Conservation (phyloP, 2,113 vertebrate genomes). For the Balaenoptera acutorostrata region DNA sequence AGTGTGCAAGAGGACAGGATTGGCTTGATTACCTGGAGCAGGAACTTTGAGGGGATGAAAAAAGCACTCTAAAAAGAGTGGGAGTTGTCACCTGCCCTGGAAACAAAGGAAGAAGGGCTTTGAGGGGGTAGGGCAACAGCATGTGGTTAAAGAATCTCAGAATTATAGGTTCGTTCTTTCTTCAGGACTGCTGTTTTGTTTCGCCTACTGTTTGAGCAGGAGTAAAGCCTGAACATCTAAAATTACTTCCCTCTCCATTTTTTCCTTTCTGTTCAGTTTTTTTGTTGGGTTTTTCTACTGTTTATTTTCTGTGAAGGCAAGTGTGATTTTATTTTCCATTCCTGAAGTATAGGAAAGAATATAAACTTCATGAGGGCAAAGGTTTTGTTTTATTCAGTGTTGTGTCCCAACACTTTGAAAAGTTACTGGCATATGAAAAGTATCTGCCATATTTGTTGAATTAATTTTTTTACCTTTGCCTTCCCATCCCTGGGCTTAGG, state of each 20-base stretch:
- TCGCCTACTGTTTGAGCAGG: not conserved
- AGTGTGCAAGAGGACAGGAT: not conserved
- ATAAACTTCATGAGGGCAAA: slow-evolving; percentile 27
- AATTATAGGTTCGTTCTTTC: not conserved
- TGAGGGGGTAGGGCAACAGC: not conserved
- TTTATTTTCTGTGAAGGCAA: slow-evolving; percentile 3
- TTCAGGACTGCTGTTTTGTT: not conserved
- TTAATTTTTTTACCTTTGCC: slow-evolving; percentile 33
- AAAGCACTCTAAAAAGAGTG: not conserved
- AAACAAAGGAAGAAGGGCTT: not conserved
- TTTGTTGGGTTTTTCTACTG: slow-evolving; percentile 12
- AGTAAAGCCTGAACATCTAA: slow-evolving; percentile 18
- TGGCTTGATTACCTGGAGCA: slow-evolving; percentile 33
- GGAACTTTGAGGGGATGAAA: slow-evolving; percentile 35
- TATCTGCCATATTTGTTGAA: slow-evolving; percentile 21
- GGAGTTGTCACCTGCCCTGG: not conserved
- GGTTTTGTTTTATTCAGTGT: slow-evolving; percentile 37
- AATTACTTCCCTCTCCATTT: not conserved
- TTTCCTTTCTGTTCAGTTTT: not conserved
- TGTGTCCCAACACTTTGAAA: not conserved
- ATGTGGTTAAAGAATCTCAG: slow-evolving; percentile 6
- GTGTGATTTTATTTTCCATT: slow-evolving; percentile 30
- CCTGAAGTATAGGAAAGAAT: slow-evolving; percentile 30
- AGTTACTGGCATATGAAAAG: slow-evolving; percentile 21
- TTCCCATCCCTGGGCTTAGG: not conserved